Conservation (phyloP, 2,113 vertebrate species). For the Dipodomys ordii region DNA sequence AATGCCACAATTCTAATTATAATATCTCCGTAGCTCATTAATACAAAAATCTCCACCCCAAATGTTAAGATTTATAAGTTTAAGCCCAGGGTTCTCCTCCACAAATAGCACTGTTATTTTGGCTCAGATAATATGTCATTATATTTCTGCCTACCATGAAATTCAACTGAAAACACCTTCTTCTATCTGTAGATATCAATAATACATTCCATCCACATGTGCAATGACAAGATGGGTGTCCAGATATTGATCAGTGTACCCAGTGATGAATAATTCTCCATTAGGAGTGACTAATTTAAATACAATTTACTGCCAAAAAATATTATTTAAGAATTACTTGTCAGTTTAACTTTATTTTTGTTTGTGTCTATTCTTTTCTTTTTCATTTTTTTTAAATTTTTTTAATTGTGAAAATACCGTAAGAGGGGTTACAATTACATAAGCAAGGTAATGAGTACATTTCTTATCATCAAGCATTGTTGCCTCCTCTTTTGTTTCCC, state of each 20-base stretch:
- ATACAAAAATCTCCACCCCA: not conserved
- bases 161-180: not conserved
- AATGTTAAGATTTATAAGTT: not conserved
- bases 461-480: too few relatives aligned
- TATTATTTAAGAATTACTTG: not conserved
- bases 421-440: too few relatives aligned
- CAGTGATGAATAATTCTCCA: not conserved
- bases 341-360: too few relatives aligned
- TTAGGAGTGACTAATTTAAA: not conserved
- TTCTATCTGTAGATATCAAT: not conserved
- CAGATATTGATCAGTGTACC: not conserved
- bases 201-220: not conserved
- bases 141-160: not conserved
- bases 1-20: not conserved
- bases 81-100: not conserved
- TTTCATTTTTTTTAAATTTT: too few relatives aligned
- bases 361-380: not conserved
- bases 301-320: not conserved
- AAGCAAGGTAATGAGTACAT: too few relatives aligned
- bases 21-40: not conserved
- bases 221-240: not conserved
- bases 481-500: too few relatives aligned
- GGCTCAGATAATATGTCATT: not conserved
- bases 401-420: too few relatives aligned
- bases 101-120: not conserved